Evolutionary conservation across 1,140 invertebrate genomes (phyloP).

Genomic region (Acromyrmex charruanus): DNA sequence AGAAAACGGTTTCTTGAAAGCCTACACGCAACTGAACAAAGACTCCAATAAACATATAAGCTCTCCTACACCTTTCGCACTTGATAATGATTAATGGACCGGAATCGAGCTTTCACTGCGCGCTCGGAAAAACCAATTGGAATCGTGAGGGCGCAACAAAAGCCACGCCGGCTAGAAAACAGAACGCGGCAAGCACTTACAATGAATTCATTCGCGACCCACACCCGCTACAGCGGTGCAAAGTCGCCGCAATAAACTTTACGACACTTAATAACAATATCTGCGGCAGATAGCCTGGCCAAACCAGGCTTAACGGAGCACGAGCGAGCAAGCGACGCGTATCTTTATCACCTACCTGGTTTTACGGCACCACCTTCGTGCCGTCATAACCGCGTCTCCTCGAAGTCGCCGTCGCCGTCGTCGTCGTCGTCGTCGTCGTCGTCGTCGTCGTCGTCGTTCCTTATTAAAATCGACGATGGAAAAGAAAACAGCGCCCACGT

Average conservation of each 20-base stretch:
- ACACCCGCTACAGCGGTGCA: conserved; percentile 62
- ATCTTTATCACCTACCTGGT: conserved; percentile 75
- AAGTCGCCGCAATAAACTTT: conserved; percentile 73
- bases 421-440: conserved; percentile 40
- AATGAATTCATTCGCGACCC: conserved; percentile 75
- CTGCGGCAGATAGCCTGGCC: conserved; percentile 44
- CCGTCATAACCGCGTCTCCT: conserved; percentile 74
- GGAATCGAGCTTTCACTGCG: conserved; percentile 40
- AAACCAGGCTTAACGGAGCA: conserved; percentile 33
- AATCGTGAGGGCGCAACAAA: conserved; percentile 35
- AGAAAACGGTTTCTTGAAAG: not conserved
- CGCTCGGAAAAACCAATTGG: conserved; percentile 30
- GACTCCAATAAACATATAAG: not conserved
- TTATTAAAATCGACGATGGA: conserved; percentile 74
- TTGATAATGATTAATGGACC: conserved; percentile 30
- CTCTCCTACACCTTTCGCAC: not conserved
- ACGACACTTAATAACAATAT: conserved; percentile 76
- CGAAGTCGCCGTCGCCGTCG: conserved; percentile 46
- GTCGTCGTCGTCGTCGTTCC: conserved; percentile 60
- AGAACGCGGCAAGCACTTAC: conserved; percentile 58
- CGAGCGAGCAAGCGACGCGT: conserved; percentile 42
- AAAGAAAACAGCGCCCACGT: conserved; percentile 71
- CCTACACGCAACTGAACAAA: not conserved
- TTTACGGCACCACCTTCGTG: conserved; percentile 73
- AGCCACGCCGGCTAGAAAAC: conserved; percentile 47